Conservation (phyloP, 37 sponge, comb jelly and placozoan genomes). For the Chondrosia reniformis region DNA sequence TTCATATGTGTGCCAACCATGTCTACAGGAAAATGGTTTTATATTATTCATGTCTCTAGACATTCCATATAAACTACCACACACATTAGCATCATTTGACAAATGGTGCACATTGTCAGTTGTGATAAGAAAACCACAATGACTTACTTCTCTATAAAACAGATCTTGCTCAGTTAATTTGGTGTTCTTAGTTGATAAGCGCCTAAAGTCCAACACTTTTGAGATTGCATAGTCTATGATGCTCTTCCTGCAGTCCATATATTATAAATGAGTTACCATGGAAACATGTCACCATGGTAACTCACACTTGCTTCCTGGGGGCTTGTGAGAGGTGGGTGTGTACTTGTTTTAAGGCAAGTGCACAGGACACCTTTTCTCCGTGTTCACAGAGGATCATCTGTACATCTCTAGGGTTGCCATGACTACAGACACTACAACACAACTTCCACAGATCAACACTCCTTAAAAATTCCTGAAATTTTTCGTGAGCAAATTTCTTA, state of each 20-base stretch:
- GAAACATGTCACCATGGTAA: neutral
- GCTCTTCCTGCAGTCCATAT: neutral
- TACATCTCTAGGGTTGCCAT: conserved; percentile 26
- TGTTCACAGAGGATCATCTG: conserved; percentile 58
- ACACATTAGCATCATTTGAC: too few relatives aligned
- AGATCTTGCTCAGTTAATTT: conserved; percentile 34
- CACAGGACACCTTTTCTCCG: conserved; percentile 71
- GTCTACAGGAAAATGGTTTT: too few relatives aligned
- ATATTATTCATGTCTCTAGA: too few relatives aligned
- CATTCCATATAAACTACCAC: too few relatives aligned
- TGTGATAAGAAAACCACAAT: neutral
- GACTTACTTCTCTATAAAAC: conserved; percentile 36
- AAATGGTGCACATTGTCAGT: too few relatives aligned
- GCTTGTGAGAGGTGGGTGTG: conserved; percentile 32
- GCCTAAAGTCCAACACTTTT: conserved; percentile 2
- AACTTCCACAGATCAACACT: conserved; percentile 53
- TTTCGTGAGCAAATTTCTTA: conserved; percentile 65
- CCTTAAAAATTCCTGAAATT: conserved; percentile 51
- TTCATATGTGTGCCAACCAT: too few relatives aligned
- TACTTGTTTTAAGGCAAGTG: conserved; percentile 46
- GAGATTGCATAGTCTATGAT: conserved; percentile 25
- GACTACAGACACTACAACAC: conserved; percentile 23
- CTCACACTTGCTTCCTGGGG: conserved; percentile 35
- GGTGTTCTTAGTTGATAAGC: conserved; percentile 1
- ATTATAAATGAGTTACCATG: neutral